Percentiles rank a stretch among this genome's conserved stretches.
Conservation (phyloP, 2,888 invertebrate species). For the Spodoptera littoralis region DNA sequence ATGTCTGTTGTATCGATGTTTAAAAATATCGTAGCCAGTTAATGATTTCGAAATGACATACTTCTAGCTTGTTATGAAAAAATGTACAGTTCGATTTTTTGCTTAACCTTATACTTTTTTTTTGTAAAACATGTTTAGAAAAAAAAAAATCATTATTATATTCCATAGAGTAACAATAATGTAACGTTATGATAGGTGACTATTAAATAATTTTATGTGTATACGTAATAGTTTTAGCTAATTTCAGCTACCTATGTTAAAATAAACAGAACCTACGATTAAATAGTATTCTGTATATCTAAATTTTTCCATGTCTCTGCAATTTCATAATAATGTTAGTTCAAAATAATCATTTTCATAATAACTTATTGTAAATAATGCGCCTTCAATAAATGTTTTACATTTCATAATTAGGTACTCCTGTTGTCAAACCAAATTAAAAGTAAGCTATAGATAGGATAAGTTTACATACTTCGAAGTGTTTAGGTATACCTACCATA, state of each 20-base stretch:
- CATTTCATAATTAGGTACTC: slow-evolving; percentile 4
- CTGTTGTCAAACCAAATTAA: slow-evolving; percentile 2
- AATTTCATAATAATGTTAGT: slow-evolving; percentile 1
- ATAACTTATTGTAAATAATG: background rate
- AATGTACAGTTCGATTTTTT: slow-evolving; percentile 29
- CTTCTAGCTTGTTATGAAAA: slow-evolving; percentile 18
- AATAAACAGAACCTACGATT: slow-evolving; percentile 2
- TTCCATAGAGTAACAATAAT: slow-evolving; percentile 17
- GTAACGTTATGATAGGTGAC: slow-evolving; percentile 12
- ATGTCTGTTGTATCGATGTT: slow-evolving; percentile 44
- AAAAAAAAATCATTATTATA: slow-evolving; percentile 11
- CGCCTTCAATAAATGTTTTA: slow-evolving; percentile 4
- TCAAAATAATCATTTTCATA: background rate
- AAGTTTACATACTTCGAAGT: background rate
- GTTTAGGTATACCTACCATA: slow-evolving; percentile 1
- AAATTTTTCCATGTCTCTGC: slow-evolving; percentile 8
- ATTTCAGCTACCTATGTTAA: slow-evolving; percentile 9
- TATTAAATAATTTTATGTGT: slow-evolving; percentile 15
- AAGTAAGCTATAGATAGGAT: slow-evolving; percentile 1
- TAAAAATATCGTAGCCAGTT: slow-evolving; percentile 12
- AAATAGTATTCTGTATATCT: background rate
- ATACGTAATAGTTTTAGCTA: slow-evolving; percentile 39
- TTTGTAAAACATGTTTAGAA: slow-evolving; percentile 26
- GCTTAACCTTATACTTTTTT: slow-evolving; percentile 15
- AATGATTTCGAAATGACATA: slow-evolving; percentile 15